Evolutionary conservation across 2,113 vertebrate genomes (phyloP).

Genomic region (Phocoena phocoena): DNA sequence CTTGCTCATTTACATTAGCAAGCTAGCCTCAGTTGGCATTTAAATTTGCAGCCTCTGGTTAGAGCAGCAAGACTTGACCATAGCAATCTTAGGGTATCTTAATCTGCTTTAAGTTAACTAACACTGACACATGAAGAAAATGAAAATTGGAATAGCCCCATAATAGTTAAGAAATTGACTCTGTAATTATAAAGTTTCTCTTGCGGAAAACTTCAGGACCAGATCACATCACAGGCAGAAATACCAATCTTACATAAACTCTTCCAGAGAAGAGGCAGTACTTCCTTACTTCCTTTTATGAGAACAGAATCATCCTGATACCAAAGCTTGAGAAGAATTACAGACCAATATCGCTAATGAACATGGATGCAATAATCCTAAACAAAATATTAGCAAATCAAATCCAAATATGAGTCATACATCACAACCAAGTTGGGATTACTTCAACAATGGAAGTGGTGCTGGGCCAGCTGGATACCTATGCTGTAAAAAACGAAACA

Average conservation of each 20-base stretch:
- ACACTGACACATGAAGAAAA: background rate
- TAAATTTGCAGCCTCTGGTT: background rate
- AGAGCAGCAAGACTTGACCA: background rate
- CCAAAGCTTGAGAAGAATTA: background rate
- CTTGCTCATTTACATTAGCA: background rate
- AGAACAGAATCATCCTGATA: conserved; percentile 6
- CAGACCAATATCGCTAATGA: background rate
- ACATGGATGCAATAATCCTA: background rate
- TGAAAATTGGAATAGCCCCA: background rate
- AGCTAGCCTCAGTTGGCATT: background rate
- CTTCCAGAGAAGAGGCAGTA: background rate
- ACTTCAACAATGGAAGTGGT: background rate
- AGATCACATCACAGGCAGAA: background rate
- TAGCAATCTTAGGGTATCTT: background rate
- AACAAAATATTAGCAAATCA: background rate
- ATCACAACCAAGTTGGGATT: background rate
- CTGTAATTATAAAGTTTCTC: background rate
- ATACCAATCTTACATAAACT: background rate
- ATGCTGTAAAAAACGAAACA: background rate
- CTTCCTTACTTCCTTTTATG: background rate
- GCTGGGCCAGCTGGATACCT: background rate
- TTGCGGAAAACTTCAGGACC: background rate
- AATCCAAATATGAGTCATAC: background rate
- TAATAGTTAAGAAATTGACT: background rate
- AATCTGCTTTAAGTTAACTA: background rate